A percentile compares a stretch with the other conserved stretches of the same genome.
These are phyloP conservation scores for Limnephilus rhombicus DNA, from an alignment of 2,888 invertebrate genomes.

Conservation along the genomic window DNA sequence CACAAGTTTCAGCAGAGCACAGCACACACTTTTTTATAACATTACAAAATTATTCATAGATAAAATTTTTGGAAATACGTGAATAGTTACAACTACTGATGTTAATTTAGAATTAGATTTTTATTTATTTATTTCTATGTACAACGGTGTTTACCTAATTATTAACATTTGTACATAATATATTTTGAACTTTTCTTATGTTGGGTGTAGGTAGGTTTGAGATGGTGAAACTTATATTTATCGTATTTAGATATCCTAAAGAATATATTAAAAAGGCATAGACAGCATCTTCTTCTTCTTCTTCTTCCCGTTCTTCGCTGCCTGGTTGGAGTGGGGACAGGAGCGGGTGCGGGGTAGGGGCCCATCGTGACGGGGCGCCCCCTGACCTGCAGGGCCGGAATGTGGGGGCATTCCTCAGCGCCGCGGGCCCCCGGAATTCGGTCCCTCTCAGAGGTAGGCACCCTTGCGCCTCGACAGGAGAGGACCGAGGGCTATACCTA, in stretches of 20 bases:
- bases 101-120: too few species aligned
- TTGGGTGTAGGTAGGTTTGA: too few species aligned
- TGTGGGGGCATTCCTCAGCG: slow-evolving; percentile 63
- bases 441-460: slow-evolving; percentile 55
- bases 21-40: too few species aligned
- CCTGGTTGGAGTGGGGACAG: neutral
- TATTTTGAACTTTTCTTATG: too few species aligned
- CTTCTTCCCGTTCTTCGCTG: neutral
- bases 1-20: too few species aligned
- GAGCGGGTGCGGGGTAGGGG: neutral
- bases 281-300: neutral
- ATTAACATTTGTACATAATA: too few species aligned
- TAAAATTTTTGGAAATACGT: too few species aligned
- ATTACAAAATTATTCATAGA: too few species aligned
- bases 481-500: slow-evolving; percentile 44
- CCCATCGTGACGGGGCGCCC: slow-evolving; percentile 39
- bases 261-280: neutral
- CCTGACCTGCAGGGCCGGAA: slow-evolving; percentile 55
- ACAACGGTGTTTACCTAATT: too few species aligned
- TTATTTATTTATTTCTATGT: too few species aligned
- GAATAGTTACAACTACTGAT: too few species aligned
- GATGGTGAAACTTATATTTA: neutral
- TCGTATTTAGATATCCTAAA: neutral
- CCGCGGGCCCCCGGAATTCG: slow-evolving; percentile 54
- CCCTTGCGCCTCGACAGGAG: slow-evolving; percentile 62